These are phyloP conservation scores for Nanorana parkeri DNA, from an alignment of 2,113 vertebrate genomes.

Conservation along the genomic window DNA sequence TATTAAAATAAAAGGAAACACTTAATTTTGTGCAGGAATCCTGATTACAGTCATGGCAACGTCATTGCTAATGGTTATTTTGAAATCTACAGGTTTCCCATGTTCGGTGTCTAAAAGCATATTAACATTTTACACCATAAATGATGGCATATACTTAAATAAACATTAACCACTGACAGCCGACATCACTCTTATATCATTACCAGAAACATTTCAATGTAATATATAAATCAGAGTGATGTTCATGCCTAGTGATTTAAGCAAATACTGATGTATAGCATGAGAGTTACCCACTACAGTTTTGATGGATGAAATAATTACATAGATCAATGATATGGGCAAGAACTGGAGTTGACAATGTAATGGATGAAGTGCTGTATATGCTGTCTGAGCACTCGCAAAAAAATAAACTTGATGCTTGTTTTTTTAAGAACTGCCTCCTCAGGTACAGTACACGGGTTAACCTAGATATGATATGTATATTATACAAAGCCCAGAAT, in stretches of 20 bases:
- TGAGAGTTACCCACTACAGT: conserved; percentile 7
- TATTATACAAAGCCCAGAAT: conserved; percentile 6
- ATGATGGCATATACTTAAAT: conserved; percentile 27
- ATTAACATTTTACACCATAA: conserved; percentile 21
- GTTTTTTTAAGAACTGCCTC: not conserved
- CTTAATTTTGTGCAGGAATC: not conserved
- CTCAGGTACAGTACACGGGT: not conserved
- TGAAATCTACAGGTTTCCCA: not conserved
- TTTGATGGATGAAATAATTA: conserved; percentile 48
- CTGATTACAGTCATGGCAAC: not conserved
- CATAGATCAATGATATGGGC: conserved; percentile 26
- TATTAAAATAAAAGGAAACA: not conserved
- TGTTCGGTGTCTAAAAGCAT: not conserved
- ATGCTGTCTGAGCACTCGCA: not conserved
- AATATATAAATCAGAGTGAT: conserved; percentile 32
- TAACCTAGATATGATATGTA: conserved; percentile 19
- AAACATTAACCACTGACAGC: conserved; percentile 13
- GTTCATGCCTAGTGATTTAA: conserved; percentile 31
- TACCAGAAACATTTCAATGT: conserved; percentile 27
- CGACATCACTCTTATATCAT: conserved; percentile 36
- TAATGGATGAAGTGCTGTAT: conserved; percentile 22
- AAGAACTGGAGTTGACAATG: conserved; percentile 3
- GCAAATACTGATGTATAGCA: conserved; percentile 20
- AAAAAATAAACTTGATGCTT: not conserved
- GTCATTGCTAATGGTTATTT: not conserved